Conservation (phyloP, 2,888 invertebrate genomes). For the Andrena fulva region DNA sequence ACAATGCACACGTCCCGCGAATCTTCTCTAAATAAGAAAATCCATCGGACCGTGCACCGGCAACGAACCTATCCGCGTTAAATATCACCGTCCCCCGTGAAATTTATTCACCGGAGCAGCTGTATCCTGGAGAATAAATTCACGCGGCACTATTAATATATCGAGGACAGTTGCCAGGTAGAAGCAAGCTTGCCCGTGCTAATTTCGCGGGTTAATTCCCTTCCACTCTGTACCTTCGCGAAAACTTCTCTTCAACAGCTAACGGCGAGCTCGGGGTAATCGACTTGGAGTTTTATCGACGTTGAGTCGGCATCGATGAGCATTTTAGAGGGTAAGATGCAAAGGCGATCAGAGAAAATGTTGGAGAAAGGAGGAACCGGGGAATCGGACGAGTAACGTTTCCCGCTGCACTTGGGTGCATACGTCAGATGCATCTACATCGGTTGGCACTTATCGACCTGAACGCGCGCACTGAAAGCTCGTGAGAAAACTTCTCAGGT, state of each 20-base stretch:
- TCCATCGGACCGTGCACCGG: neutral
- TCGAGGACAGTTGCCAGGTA: neutral
- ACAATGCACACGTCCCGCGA: neutral
- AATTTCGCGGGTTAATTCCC: too few relatives aligned
- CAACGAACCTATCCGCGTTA: slow-evolving; percentile 8
- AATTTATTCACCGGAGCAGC: neutral
- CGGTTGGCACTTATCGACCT: slow-evolving; percentile 66
- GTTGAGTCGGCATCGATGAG: neutral
- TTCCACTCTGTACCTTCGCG: too few relatives aligned
- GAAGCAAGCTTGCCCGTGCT: too few relatives aligned
- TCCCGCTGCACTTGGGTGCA: slow-evolving; percentile 50
- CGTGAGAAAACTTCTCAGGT: slow-evolving; percentile 39
- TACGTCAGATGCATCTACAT: slow-evolving; percentile 61
- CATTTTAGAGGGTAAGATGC: neutral
- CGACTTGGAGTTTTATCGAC: neutral
- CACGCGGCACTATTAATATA: neutral
- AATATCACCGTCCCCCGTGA: neutral
- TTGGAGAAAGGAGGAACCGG: too few relatives aligned
- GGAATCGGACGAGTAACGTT: slow-evolving; percentile 1
- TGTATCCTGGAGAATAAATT: neutral
- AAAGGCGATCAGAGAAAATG: neutral
- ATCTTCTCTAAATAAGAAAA: slow-evolving; percentile 11
- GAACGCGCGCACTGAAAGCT: slow-evolving; percentile 29
- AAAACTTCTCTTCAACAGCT: neutral
- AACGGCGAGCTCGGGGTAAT: neutral